phyloP scores from a whole-genome alignment of 2,888 invertebrate genomes.

The Parasteatoda lunata region DNA sequence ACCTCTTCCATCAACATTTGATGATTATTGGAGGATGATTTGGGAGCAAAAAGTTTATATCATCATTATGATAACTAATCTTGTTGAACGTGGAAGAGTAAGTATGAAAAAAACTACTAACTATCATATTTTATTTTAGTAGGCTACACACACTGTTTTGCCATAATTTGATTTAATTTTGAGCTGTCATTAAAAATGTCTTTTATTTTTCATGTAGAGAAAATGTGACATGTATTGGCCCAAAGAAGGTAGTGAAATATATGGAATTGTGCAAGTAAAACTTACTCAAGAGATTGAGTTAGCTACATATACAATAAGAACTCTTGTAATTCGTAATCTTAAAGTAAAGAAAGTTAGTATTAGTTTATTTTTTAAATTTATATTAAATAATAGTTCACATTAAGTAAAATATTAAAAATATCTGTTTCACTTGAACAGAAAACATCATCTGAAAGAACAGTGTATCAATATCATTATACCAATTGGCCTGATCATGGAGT shows the following conservation, averaged over 20 bases:
- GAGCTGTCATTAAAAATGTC: background rate
- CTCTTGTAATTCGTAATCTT: slow-evolving; percentile 84
- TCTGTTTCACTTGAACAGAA: slow-evolving; percentile 70
- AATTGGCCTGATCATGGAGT: slow-evolving; percentile 99
- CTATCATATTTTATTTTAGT: too few species aligned
- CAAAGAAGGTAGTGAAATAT: slow-evolving; percentile 89
- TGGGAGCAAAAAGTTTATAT: slow-evolving; percentile 96
- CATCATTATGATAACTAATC: slow-evolving; percentile 97
- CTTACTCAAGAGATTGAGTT: slow-evolving; percentile 91
- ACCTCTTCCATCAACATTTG: slow-evolving; percentile 92
- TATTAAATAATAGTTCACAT: background rate
- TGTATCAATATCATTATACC: slow-evolving; percentile 95
- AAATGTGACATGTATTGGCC: slow-evolving; percentile 99
- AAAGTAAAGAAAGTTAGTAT: slow-evolving; percentile 79
- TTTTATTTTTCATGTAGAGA: slow-evolving; percentile 77
- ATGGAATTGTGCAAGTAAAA: slow-evolving; percentile 92
- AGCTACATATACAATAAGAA: slow-evolving; percentile 94
- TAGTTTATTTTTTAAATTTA: background rate
- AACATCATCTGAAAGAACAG: slow-evolving; percentile 77
- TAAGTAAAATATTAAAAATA: background rate
- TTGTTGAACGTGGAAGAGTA: slow-evolving; percentile 93
- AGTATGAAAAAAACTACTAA: slow-evolving; percentile 73
- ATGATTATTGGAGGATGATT: slow-evolving; percentile 98
- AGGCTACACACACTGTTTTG: too few species aligned
- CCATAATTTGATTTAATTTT: background rate